Evolutionary conservation across 2,888 invertebrate genomes (phyloP).

Genomic region (Notodromas monacha): DNA sequence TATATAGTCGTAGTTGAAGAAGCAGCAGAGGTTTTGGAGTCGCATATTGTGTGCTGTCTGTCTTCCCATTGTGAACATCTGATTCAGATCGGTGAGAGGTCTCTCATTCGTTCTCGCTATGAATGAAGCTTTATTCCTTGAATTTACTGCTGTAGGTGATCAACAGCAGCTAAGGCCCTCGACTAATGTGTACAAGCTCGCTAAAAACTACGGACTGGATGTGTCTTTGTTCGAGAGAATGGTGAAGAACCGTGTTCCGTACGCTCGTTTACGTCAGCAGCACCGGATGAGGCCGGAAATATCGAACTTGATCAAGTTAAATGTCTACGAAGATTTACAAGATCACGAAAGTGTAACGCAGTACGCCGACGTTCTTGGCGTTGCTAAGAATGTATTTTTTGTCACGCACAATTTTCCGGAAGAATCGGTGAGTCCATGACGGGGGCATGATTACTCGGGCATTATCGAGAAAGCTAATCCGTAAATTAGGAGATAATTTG

Average conservation of each 20-base stretch:
- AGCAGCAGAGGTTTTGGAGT: too few species aligned
- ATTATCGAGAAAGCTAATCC: too few species aligned
- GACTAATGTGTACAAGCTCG: constrained; percentile 31
- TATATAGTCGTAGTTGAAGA: too few species aligned
- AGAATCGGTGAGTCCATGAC: constrained; percentile 17
- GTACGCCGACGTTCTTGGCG: constrained; percentile 25
- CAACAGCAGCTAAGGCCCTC: constrained; percentile 45
- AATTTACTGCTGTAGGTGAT: too few species aligned
- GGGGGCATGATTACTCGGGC: too few species aligned
- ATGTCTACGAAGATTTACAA: constrained; percentile 28
- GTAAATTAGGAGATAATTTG: too few species aligned
- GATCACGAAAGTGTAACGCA: constrained; percentile 24
- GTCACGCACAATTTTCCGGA: constrained; percentile 26
- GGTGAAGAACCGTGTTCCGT: constrained; percentile 29
- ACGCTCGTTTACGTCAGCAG: constrained; percentile 22
- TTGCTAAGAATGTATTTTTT: constrained; percentile 31
- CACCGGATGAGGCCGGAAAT: constrained; percentile 40
- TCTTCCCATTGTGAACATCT: too few species aligned
- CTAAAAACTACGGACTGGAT: constrained; percentile 29
- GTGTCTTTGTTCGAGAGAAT: constrained; percentile 51
- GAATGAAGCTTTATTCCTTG: too few species aligned
- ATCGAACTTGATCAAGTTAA: constrained; percentile 23
- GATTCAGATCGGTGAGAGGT: too few species aligned
- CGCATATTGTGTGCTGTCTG: too few species aligned
- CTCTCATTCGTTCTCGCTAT: too few species aligned